Base-by-base conservation (phyloP, 2,113 vertebrate genomes). In the Phyllostomus hastatus region DNA sequence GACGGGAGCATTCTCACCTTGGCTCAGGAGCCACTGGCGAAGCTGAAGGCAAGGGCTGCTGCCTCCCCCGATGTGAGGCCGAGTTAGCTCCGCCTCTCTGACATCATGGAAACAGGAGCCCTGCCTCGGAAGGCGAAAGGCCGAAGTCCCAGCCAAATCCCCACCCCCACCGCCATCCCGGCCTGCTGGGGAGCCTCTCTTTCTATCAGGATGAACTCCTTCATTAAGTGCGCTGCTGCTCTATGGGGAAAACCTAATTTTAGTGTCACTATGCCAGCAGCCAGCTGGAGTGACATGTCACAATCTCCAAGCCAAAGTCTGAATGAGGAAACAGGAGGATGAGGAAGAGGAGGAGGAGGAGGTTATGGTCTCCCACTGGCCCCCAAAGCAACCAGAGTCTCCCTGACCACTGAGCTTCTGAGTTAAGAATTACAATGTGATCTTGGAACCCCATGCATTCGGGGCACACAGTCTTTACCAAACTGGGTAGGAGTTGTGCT, bases 71-170 rank as follows among this genome's bases (percentile, higher is more conserved):
- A 35, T 46, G 11, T 48, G 86, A 89, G 92, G 90, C 88, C 0
- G 22, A 10, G 70, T 48, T 33, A 20, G 96, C 75, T 88, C 97
- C 97, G 76, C 94, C 96, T 94, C 94, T 94, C 85, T 98, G 97
- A 97, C 97, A 95, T 97, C 97, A 97, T 95, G 97, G 97, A 97
- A 98, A 97, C 88, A 79, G 89, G 95, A 66, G 84, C 95, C 61
- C 24, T 61, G 95, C 61, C 28, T 72, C 14, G 0, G 89, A 72
- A 93, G 95, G 93, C 75, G 0, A 69, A 43, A 93, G 95, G 91
- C 80, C 0, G 69, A 48, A 64, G 97, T 78, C 90, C 59, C 41
- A 59, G 96, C 93, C 97, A 73, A 64, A 41, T 38, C 80, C 57
- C 57, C 57, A 11, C 57, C 80, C 54, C 80, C 20, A 10, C 16